These are phyloP conservation scores for Melopsittacus undulatus DNA, from an alignment of 2,797 vertebrate species.

Conservation along the genomic window DNA sequence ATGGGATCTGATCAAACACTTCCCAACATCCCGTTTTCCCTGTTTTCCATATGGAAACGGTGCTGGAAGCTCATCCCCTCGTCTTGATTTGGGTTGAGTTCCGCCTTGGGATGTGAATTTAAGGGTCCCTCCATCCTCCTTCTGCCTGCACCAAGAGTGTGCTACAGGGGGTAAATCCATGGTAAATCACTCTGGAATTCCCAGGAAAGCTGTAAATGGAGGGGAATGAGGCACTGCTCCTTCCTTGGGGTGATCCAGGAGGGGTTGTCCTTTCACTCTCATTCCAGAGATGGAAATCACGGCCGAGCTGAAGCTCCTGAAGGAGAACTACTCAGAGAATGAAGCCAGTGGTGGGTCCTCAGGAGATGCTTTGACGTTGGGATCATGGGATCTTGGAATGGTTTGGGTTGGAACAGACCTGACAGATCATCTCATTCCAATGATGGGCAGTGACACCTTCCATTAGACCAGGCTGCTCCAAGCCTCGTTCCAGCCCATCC, in stretches of 20 bases:
- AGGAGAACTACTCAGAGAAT: neutral
- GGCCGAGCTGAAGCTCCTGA: neutral
- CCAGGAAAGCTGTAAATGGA: too few species aligned
- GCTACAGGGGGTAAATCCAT: neutral
- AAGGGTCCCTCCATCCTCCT: neutral
- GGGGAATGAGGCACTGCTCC: accelerated
- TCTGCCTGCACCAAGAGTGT: accelerated
- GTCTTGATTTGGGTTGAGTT: accelerated
- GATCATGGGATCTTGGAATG: neutral
- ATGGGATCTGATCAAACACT: neutral
- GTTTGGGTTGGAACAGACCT: neutral
- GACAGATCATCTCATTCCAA: neutral
- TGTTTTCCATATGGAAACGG: neutral
- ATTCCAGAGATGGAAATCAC: neutral
- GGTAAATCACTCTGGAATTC: neutral
- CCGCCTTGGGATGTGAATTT: accelerated
- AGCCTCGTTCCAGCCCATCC: neutral
- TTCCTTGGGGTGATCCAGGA: accelerated
- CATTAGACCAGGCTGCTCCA: neutral
- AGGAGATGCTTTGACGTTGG: neutral
- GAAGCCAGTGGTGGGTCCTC: neutral
- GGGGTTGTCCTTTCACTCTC: accelerated
- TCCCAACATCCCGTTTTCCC: neutral
- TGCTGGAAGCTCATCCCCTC: neutral
- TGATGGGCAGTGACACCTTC: neutral